phyloP scores from a whole-genome alignment of 2,797 vertebrate genomes.

The Acipenser transmontanus region DNA sequence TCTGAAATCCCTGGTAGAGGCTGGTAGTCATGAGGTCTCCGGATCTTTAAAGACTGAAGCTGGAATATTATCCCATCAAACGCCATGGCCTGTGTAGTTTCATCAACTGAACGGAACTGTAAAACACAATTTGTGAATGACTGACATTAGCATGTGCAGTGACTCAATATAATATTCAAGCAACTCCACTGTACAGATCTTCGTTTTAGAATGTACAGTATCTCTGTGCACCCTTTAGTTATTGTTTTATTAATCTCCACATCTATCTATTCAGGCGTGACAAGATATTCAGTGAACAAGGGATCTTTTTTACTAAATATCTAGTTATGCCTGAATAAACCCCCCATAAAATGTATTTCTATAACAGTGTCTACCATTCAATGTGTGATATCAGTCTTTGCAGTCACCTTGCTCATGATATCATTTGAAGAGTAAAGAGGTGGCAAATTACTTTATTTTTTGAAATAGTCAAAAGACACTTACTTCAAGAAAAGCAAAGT shows the following conservation, averaged over 20 bases:
- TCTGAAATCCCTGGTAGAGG: conserved; percentile 63
- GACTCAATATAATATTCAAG: not conserved
- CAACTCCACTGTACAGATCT: too few relatives aligned
- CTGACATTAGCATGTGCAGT: not conserved
- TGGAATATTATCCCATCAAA: conserved; percentile 69
- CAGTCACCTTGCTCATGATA: not conserved
- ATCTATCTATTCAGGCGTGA: too few relatives aligned
- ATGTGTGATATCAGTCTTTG: too few relatives aligned
- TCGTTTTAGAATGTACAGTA: too few relatives aligned
- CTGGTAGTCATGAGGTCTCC: conserved; percentile 61
- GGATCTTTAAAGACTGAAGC: conserved; percentile 64
- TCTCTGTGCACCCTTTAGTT: too few relatives aligned
- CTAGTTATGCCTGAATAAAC: too few relatives aligned
- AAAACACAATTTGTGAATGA: too few relatives aligned
- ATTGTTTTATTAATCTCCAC: too few relatives aligned
- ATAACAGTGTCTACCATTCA: too few relatives aligned
- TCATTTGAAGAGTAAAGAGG: not conserved
- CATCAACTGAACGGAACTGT: conserved; percentile 63
- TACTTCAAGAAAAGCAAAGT: conserved; percentile 65
- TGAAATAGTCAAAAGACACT: not conserved
- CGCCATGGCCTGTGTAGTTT: conserved; percentile 68
- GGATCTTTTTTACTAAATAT: too few relatives aligned
- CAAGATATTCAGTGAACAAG: too few relatives aligned
- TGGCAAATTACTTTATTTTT: not conserved
- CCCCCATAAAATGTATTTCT: too few relatives aligned